phyloP scores from a whole-genome alignment of 23 tunicate genomes.

The Halocynthia roretzi region DNA sequence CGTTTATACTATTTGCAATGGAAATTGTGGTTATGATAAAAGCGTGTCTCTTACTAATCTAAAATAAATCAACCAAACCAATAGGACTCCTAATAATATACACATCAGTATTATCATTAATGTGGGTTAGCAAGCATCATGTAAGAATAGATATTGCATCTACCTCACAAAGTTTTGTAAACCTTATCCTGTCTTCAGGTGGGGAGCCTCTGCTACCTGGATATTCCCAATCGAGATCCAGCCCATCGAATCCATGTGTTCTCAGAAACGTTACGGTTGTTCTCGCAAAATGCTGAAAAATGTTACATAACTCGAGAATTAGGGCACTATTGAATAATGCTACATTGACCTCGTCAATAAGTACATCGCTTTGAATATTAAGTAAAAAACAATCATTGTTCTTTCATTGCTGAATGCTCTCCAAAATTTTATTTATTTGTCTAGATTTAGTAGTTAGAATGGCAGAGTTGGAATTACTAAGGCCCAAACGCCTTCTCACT shows the following conservation, averaged over 20 bases:
- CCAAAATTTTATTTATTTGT: not conserved
- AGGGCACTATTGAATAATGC: too few species aligned
- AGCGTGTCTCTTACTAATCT: too few species aligned
- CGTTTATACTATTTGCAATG: too few species aligned
- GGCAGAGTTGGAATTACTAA: not conserved
- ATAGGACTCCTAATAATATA: not conserved
- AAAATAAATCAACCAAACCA: not conserved
- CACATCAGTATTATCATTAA: not conserved
- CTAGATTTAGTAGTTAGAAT: not conserved
- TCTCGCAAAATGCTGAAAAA: constrained; percentile 45
- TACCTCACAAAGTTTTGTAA: constrained; percentile 48
- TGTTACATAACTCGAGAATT: not conserved
- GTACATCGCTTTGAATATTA: too few species aligned
- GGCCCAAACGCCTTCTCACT: too few species aligned
- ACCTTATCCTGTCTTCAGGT: constrained; percentile 76
- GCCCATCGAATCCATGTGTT: constrained; percentile 79
- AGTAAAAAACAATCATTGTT: too few species aligned
- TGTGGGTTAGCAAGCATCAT: not conserved
- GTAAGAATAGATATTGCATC: not conserved
- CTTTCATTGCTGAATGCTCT: too few species aligned
- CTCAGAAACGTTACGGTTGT: constrained; percentile 65
- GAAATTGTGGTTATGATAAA: too few species aligned
- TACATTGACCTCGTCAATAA: too few species aligned
- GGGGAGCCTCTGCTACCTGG: constrained; percentile 90
- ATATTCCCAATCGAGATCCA: constrained; percentile 98